Conservation (phyloP, 2,113 vertebrate genomes). For the Thermophis baileyi region DNA sequence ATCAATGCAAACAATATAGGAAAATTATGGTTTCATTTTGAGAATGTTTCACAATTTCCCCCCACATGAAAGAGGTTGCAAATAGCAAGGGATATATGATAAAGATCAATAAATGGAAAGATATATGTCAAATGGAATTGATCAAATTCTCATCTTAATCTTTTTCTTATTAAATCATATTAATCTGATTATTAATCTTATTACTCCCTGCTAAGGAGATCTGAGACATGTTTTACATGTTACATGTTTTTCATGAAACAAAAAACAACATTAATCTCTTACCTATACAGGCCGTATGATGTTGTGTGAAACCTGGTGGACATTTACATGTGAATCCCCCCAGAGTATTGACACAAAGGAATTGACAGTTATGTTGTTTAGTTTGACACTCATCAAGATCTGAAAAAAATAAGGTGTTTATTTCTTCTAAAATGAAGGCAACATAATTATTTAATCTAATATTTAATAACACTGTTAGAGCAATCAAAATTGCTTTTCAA, state of each 20-base stretch:
- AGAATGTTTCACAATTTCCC: neutral
- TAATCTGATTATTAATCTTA: neutral
- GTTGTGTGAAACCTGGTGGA: conserved; percentile 81
- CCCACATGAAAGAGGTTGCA: conserved; percentile 19
- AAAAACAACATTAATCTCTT: conserved; percentile 23
- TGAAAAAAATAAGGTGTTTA: conserved; percentile 33
- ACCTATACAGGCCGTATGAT: conserved; percentile 85
- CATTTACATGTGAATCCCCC: conserved; percentile 86
- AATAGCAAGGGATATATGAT: conserved; percentile 1
- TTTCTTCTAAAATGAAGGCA: conserved; percentile 4
- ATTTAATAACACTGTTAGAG: conserved; percentile 1
- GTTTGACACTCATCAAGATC: conserved; percentile 86
- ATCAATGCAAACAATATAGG: neutral
- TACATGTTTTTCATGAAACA: conserved; percentile 1
- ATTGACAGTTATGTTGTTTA: conserved; percentile 84
- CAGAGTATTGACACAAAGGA: conserved; percentile 81
- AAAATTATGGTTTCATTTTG: conserved; percentile 7
- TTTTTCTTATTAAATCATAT: neutral
- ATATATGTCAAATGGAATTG: conserved; percentile 25
- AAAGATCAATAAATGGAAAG: conserved; percentile 21
- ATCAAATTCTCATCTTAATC: neutral
- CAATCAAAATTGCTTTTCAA: neutral
- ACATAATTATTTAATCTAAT: neutral
- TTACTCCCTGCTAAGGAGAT: neutral
- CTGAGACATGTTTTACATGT: neutral